Percentiles rank a stretch among this genome's conserved stretches.
These are phyloP conservation scores for Paracentrotus lividus DNA, from an alignment of 53 echinoderm and acorn worm species.

Conservation along the genomic window DNA sequence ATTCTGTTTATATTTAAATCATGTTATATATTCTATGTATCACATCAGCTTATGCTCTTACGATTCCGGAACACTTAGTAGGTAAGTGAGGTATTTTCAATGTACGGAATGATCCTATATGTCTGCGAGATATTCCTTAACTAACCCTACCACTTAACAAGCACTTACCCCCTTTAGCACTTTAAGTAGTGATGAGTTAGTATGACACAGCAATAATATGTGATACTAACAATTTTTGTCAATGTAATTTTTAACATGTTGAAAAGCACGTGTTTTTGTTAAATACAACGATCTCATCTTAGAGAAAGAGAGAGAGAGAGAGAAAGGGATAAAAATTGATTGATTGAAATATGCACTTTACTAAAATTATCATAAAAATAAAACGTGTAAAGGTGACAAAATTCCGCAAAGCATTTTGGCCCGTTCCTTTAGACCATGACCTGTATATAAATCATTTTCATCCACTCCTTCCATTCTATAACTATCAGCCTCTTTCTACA, in stretches of 20 bases:
- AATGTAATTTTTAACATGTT: not conserved
- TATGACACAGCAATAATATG: not conserved
- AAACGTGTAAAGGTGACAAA: not conserved
- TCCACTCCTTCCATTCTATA: no score
- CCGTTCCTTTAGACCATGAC: not conserved
- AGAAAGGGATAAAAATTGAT: not conserved
- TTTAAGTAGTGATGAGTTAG: not conserved
- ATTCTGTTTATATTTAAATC: not conserved
- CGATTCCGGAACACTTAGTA: constrained; percentile 13
- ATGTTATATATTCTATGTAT: constrained; percentile 22
- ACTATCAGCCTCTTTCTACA: no score
- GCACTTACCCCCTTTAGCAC: constrained; percentile 18
- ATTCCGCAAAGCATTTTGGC: not conserved
- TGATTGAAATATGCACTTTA: not conserved
- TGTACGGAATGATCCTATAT: constrained; percentile 10
- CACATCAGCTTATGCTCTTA: not conserved
- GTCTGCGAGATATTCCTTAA: not conserved
- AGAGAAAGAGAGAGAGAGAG: not conserved
- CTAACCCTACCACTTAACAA: not conserved
- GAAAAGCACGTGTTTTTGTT: not conserved
- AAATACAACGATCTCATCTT: not conserved
- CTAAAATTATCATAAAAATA: not conserved
- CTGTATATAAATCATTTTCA: no score
- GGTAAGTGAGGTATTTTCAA: constrained; percentile 7
- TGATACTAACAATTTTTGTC: not conserved